These are phyloP conservation scores for Rhadinocentrus ornatus DNA, from an alignment of 2,797 vertebrate genomes.

Conservation along the genomic window DNA sequence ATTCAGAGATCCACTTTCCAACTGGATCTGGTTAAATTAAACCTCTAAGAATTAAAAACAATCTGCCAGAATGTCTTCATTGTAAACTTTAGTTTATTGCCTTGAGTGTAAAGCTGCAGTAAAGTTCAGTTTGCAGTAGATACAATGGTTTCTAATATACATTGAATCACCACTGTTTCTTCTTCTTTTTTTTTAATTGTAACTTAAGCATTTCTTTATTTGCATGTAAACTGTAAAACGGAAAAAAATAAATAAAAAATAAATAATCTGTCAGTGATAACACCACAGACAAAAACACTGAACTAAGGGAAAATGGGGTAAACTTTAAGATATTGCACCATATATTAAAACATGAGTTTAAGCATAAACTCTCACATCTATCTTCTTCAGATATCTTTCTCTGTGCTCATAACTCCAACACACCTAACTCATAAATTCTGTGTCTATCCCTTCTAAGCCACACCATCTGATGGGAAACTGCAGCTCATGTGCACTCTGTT, in stretches of 20 bases:
- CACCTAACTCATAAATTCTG: constrained; percentile 24
- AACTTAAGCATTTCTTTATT: background rate
- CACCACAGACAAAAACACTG: too few relatives aligned
- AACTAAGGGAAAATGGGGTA: too few relatives aligned
- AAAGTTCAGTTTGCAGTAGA: background rate
- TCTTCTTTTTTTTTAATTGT: background rate
- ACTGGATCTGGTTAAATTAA: background rate
- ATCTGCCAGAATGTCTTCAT: too few relatives aligned
- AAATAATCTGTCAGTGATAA: too few relatives aligned
- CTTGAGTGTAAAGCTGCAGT: background rate
- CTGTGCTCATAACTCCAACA: constrained; percentile 2
- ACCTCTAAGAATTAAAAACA: background rate
- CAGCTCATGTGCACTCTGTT: constrained; percentile 22
- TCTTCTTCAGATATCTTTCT: background rate
- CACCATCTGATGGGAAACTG: constrained; percentile 43
- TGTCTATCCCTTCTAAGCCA: constrained; percentile 37
- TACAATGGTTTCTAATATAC: background rate
- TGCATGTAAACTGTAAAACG: constrained; percentile 3
- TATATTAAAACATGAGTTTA: constrained; percentile 14
- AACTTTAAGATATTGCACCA: background rate
- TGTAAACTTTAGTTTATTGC: background rate
- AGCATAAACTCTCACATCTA: constrained; percentile 1
- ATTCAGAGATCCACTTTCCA: too few relatives aligned
- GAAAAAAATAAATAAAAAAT: too few relatives aligned
- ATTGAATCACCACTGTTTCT: background rate